Base-by-base conservation (phyloP, 2,888 invertebrate genomes). In the Ormia ochracea region DNA sequence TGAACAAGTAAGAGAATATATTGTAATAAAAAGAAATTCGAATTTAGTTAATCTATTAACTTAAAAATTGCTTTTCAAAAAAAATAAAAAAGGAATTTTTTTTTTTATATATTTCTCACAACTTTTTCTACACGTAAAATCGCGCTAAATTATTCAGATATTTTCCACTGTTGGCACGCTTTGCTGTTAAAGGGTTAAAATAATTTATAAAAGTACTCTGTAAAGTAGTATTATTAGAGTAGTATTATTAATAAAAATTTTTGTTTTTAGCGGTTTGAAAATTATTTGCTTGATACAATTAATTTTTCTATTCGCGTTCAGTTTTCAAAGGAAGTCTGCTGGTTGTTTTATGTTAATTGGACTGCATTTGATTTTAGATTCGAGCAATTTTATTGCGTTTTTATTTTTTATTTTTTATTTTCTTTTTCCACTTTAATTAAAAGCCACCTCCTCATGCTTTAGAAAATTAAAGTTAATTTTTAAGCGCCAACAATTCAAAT, bases 271-370 rank as follows among this genome's bases (percentile, higher is more conserved):
- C 28, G 9, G 12, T 59, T 59, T 26, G 31, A 19, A 23, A 10
- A 48, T 70, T 41, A 33, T 12, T 21, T 7, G 21, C 45, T 38
- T 19, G 6, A 17, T 54, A 54, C 10, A 17, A 41, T 59, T 45
- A 23, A n/a, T 28, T 58, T 70, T 36, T 31, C 36, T 59, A 48
- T 59, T 36, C 38, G 21, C 14, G 43, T 41, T 59, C 14, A 10
- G 0, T 19, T 54, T 56, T 43, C 33, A 33, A 36, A 63, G 73
- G 73, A 73, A 72, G 70, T 72, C 33, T 36, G 41, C 17, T 36
- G 43, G 19, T 36, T 45, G 43, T 5, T 36, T 72, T 72, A 43
- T 48, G 69, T 48, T 58, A 58, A 38, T 58, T 69, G n/a, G 9
- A 21, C 1, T 63, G 33, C 38, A 31, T 41, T 43, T 31, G 31